Evolutionary conservation across 2,888 invertebrate genomes (phyloP), one percentile per base, ranked within the genome.

Genomic region (Luperina nickerlii): DNA sequence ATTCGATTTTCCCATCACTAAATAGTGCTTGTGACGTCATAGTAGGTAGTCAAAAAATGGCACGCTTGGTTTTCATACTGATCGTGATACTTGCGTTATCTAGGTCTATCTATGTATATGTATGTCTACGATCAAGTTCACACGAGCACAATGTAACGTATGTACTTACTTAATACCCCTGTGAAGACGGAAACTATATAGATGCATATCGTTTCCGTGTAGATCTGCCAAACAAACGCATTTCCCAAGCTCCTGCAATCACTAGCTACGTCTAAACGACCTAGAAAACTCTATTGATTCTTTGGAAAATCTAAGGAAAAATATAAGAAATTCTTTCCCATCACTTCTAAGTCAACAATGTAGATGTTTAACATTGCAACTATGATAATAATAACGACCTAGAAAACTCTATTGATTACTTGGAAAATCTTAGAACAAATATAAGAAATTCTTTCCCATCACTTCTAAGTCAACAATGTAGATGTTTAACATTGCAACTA

Each of bases 131-230:
- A 65, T 63, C 54, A 62, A 81, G n/a, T 80, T 85, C 66, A 45
- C 81, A 85, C 70, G 60, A 70, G 0, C 32, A 71, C 54, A 81
- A 85, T 81, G 79, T 48, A 38, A 54, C 7, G 8, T 15, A 11
- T 24, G 11, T 20, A 18, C 51, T 11, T 38, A 51, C 51, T 18
- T 11, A 13, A 8, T 79, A n/a, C 18, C n/a, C 67, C 24, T 84
- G 69, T 48, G 69, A 79, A 70, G 27, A 60, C n/a, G 32, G 32
- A 32, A 32, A 32, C 32, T 0, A 32, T 32, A 32, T n/a, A 32
- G 32, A 1, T 42, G n/a, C 11, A 27, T 38, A 70, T 3, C 18
- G 45, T 38, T 71, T 85, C 71, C n/a, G 1, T 57, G 1, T 9
- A 24, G 9, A 24, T 57, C 24, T 45, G 27, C 38, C 24, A 48